Conservation (phyloP, 2,797 vertebrate genomes). For the Helicolenus hilgendorfi region DNA sequence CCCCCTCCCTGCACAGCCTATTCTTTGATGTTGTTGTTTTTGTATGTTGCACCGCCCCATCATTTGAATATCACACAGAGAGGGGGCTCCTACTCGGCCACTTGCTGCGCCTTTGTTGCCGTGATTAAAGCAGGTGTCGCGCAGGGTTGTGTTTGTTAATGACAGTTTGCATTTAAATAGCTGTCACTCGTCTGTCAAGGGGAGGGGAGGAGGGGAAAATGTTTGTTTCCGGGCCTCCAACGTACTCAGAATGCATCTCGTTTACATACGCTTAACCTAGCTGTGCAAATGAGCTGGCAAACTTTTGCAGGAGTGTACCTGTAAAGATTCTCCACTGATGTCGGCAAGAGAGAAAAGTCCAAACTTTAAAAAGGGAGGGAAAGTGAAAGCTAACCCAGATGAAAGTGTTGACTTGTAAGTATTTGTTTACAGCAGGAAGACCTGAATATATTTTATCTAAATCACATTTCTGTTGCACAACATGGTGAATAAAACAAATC, state of each 20-base stretch:
- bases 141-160: constrained; percentile 90
- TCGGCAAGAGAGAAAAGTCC: constrained; percentile 64
- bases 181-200: constrained; percentile 88
- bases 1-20: constrained; percentile 67
- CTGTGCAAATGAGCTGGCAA: constrained; percentile 88
- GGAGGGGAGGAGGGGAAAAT: constrained; percentile 74
- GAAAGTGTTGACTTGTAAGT: constrained; percentile 48
- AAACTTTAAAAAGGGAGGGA: constrained; percentile 58
- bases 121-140: constrained; percentile 92
- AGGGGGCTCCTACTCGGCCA: constrained; percentile 85
- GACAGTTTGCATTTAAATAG: constrained; percentile 91
- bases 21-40: constrained; percentile 95
- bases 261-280: constrained; percentile 92
- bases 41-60: constrained; percentile 87
- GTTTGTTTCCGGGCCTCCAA: constrained; percentile 87
- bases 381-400: constrained; percentile 66
- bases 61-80: constrained; percentile 96
- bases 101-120: constrained; percentile 87
- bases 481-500: neutral
- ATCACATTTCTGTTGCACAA: constrained; percentile 1
- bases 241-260: constrained; percentile 85
- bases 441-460: constrained; percentile 28
- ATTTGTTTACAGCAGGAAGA: constrained; percentile 45
- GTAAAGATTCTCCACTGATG: constrained; percentile 45
- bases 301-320: constrained; percentile 76